phyloP scores from a whole-genome alignment of 2,888 invertebrate species.

The Chorisops tibialis region DNA sequence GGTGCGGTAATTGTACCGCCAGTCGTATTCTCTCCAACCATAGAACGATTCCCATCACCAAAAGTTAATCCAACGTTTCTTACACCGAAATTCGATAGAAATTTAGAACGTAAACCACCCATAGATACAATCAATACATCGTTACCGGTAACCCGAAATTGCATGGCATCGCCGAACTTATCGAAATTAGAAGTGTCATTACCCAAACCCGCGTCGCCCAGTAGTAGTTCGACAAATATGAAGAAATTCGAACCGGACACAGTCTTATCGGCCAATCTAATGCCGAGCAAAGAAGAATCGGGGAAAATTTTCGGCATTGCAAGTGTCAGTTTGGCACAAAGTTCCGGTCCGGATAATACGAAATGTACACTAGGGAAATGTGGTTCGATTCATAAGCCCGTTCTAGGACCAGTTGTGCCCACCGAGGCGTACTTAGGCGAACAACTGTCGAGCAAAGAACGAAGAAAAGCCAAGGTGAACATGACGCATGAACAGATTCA shows the following conservation, averaged over 20 bases:
- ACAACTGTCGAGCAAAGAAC: conserved; percentile 50
- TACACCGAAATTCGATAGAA: conserved; percentile 50
- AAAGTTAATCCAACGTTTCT: conserved; percentile 51
- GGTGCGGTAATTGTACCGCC: background rate
- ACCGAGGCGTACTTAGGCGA: conserved; percentile 51
- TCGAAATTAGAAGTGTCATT: conserved; percentile 42
- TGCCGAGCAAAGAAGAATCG: conserved; percentile 53
- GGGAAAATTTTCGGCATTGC: conserved; percentile 54
- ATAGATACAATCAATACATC: conserved; percentile 26
- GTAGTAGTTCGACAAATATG: conserved; percentile 34
- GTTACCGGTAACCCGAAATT: conserved; percentile 37
- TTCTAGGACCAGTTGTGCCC: conserved; percentile 51
- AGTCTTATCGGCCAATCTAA: conserved; percentile 48
- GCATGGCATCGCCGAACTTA: conserved; percentile 43
- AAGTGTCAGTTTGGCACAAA: conserved; percentile 52
- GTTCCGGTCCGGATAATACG: conserved; percentile 52
- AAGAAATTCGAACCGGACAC: conserved; percentile 41
- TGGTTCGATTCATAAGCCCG: conserved; percentile 52
- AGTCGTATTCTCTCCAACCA: conserved; percentile 40
- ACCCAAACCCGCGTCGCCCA: conserved; percentile 32
- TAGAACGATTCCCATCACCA: conserved; percentile 51
- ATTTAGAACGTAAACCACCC: conserved; percentile 35
- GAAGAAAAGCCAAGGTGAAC: conserved; percentile 60
- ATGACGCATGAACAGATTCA: conserved; percentile 69
- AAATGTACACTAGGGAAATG: conserved; percentile 53